Base-by-base conservation (phyloP, 2,888 invertebrate species). In the Caenorhabditis japonica region DNA sequence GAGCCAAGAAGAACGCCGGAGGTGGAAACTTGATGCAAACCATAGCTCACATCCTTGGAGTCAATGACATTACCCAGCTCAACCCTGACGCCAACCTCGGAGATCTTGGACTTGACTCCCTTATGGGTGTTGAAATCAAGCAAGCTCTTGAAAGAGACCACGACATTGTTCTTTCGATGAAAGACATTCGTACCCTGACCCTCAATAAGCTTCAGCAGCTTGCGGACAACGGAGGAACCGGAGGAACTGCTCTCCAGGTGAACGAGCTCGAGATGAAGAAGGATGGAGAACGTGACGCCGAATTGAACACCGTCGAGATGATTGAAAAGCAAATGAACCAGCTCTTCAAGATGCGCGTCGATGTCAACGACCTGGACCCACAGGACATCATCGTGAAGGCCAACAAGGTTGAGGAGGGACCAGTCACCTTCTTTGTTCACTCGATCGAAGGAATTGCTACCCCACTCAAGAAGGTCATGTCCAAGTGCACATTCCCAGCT, bases 81-180 rank as follows among this genome's bases (percentile, higher is more conserved):
- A 92, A 93, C 74, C 91, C 92, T 41, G 91, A 91, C 27, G 91
- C 93, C 4, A 93, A 92, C 41, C 90, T 99, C 47, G 94, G 94
- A 27, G 97, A 99, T 89, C 91, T 99, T 39, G 97, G 97, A 73
- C 94, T 99, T 92, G 97, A 99, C 88, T 97, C 97, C 1, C 90
- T 99, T 80, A 97, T 97, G 97, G 96, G 96, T 46, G 95, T 97
- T 1, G 99, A 99, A 91, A 95, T 99, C 87, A 97, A 97, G 77
- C 90, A 90, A 79, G 88, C 89, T 4, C 80, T 90, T 36, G 90
- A 90, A 77, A 83, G 90, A 75, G 89, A 89, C 77, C 95, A 93
- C 89, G 96, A 97, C 89, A 90, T 97, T 68, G 92, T 94, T 21
- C 90, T 97, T 74, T 93, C 93, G 75, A 93, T 95, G 81, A 94